These are phyloP conservation scores for Pangasius djambal DNA, from an alignment of 2,797 vertebrate species.

Conservation along the genomic window DNA sequence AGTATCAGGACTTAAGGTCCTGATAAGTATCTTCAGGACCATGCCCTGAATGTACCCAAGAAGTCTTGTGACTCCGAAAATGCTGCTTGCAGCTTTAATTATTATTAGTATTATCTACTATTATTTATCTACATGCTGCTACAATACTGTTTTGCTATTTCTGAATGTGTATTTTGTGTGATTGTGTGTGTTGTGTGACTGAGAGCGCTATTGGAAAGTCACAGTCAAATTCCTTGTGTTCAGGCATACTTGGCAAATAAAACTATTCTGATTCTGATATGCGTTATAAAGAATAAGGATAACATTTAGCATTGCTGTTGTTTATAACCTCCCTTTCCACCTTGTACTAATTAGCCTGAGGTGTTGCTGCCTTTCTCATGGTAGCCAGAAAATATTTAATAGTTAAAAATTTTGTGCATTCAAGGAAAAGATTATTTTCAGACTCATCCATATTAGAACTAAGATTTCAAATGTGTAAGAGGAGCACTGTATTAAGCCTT, in stretches of 20 bases:
- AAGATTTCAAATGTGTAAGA: conserved; percentile 16
- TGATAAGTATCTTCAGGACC: too few species aligned
- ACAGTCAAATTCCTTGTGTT: not conserved
- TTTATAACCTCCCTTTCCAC: not conserved
- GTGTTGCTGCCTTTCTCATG: not conserved
- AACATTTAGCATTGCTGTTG: not conserved
- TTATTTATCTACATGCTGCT: not conserved
- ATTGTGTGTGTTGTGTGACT: not conserved
- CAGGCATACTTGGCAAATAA: not conserved
- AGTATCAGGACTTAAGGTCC: too few species aligned
- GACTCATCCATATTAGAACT: not conserved
- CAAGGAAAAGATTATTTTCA: conserved; percentile 19
- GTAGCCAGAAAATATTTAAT: not conserved
- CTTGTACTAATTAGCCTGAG: not conserved
- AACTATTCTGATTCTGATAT: not conserved
- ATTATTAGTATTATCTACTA: not conserved
- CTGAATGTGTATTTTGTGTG: not conserved
- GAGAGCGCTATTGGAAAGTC: not conserved
- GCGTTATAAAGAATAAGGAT: not conserved
- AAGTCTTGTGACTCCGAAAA: too few species aligned
- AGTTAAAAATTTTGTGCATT: not conserved
- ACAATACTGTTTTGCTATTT: not conserved
- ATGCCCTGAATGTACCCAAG: too few species aligned
- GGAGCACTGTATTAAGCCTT: conserved; percentile 17
- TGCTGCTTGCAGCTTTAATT: too few species aligned